These are phyloP conservation scores for Synaphobranchus kaupii DNA, from an alignment of 2,797 vertebrate genomes.

Conservation along the genomic window DNA sequence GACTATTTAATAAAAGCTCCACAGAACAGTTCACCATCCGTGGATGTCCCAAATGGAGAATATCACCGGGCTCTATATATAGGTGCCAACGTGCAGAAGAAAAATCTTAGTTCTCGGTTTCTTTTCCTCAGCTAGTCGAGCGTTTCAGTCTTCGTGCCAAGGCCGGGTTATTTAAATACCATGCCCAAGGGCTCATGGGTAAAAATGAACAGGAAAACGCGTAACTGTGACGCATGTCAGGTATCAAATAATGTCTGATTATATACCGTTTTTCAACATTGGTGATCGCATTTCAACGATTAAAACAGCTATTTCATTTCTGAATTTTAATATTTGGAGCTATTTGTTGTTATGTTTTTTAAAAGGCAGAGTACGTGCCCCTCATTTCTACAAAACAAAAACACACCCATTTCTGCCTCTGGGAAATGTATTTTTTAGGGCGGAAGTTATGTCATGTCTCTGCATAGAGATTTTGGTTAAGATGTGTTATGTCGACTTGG, in stretches of 20 bases:
- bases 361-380: neutral
- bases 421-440: constrained; percentile 13
- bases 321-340: neutral
- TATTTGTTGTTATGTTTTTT: neutral
- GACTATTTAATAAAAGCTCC: constrained; percentile 62
- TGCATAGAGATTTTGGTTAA: neutral
- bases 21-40: constrained; percentile 68
- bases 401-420: neutral
- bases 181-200: constrained; percentile 25
- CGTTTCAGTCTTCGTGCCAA: constrained; percentile 68
- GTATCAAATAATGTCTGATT: neutral
- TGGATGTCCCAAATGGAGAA: constrained; percentile 20
- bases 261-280: neutral
- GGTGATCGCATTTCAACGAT: neutral
- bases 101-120: neutral
- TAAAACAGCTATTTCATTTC: neutral
- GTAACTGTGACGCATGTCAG: neutral
- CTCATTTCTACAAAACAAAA: neutral
- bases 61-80: neutral
- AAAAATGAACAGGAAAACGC: constrained; percentile 25
- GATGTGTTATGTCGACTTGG: neutral
- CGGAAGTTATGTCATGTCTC: neutral
- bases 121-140: constrained; percentile 73
- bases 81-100: neutral
- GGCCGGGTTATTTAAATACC: constrained; percentile 42